Percentiles rank a stretch among this genome's conserved stretches.
Conservation (phyloP, 37 sponge, comb jelly and placozoan genomes). For the Spongilla lacustris region DNA sequence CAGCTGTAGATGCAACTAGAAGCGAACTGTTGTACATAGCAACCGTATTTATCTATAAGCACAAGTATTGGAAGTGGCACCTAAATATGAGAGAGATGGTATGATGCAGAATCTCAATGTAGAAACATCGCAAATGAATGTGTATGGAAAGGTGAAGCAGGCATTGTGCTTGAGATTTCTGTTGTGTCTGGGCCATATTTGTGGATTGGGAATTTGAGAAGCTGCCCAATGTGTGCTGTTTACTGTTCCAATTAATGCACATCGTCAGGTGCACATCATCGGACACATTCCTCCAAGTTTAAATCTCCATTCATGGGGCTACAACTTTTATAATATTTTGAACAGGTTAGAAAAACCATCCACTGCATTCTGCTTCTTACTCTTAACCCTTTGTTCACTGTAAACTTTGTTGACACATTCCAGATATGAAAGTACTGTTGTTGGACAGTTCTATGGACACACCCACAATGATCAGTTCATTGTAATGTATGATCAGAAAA, state of each 20-base stretch:
- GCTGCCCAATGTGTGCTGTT: not conserved
- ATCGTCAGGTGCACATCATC: conserved; percentile 81
- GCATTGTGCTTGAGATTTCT: too few relatives aligned
- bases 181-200: too few relatives aligned
- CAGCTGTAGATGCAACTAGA: too few relatives aligned
- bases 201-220: too few relatives aligned
- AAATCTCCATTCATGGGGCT: conserved; percentile 69
- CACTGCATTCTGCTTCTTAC: too few relatives aligned
- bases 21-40: too few relatives aligned
- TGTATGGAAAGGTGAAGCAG: too few relatives aligned
- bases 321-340: conserved; percentile 88
- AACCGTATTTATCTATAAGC: too few relatives aligned
- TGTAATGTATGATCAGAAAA: conserved; percentile 74
- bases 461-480: conserved; percentile 80
- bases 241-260: not conserved
- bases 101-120: too few relatives aligned
- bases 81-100: too few relatives aligned
- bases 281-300: conserved; percentile 88
- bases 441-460: conserved; percentile 97
- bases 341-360: conserved; percentile 63
- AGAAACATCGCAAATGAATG: too few relatives aligned
- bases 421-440: conserved; percentile 91
- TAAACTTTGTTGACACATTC: not conserved
- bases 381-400: not conserved
- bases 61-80: too few relatives aligned